Conservation (phyloP, 2,113 vertebrate genomes). For the Trochalopteron elliotii region DNA sequence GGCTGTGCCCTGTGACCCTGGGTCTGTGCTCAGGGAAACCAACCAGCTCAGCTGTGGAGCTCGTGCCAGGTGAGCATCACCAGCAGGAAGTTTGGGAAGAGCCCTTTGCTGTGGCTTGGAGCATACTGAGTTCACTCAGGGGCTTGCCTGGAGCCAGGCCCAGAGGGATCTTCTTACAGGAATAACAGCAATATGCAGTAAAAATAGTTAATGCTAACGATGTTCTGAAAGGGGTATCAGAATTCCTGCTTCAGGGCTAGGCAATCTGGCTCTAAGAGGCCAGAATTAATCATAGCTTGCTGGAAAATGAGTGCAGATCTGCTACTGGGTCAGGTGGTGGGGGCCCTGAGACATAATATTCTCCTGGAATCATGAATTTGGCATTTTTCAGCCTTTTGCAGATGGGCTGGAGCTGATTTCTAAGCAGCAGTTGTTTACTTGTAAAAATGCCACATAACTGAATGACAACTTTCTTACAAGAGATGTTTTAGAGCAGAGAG, state of each 20-base stretch:
- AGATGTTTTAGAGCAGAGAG: neutral
- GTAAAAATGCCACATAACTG: neutral
- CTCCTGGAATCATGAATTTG: neutral
- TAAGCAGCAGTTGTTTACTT: neutral
- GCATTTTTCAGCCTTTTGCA: neutral
- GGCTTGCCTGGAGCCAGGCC: neutral
- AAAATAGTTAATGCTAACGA: constrained; percentile 12
- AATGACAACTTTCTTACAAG: neutral
- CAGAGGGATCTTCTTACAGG: neutral
- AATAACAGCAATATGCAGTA: neutral
- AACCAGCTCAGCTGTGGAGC: neutral
- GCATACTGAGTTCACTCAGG: neutral
- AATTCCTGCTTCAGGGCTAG: neutral
- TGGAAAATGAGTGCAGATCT: neutral
- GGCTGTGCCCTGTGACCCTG: neutral
- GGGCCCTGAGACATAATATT: neutral
- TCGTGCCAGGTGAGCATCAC: neutral
- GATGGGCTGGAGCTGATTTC: neutral
- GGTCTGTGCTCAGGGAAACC: neutral
- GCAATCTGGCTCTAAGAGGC: neutral
- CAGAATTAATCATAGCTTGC: neutral
- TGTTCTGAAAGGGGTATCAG: constrained; percentile 5
- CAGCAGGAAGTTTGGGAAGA: neutral
- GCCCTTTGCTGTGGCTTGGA: neutral
- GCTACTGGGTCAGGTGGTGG: constrained; percentile 15